Base-by-base conservation (phyloP, 2,888 invertebrate species). In the Acrobasis suavella region DNA sequence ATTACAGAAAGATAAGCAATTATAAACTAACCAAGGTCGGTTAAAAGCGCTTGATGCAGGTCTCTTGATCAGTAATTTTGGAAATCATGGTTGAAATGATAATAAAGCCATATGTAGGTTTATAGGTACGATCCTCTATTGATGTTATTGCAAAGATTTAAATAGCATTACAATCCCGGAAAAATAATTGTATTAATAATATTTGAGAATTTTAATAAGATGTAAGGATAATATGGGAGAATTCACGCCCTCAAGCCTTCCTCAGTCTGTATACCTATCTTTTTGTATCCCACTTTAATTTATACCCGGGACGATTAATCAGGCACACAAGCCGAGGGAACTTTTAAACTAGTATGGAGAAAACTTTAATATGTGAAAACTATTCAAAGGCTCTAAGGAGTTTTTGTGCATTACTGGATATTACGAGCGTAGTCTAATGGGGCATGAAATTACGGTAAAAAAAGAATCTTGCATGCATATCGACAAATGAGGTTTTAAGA, bases 301-400 rank as follows among this genome's bases (percentile, higher is more conserved):
- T 42, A 8, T 17, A n/a, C 42, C 42, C 14, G n/a, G 42, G 22
- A 42, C 56, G 56, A 56, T 56, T 56, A 56, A 56, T 56, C 56
- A 56, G 56, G 56, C 56, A 17, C 56, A 56, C 42, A 56, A 56
- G 46, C 22, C 46, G 56, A 42, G 56, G 39, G 9, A 56, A 56
- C 56, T 56, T 56, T 56, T 17, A 56, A 56, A 56, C 56, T 56
- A 56, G 42, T 56, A 42, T 56, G 56, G 56, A 42, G 56, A 56
- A 56, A 56, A 56, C 56, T 56, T 56, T 56, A 56, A 56, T 56
- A 56, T 56, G 56, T 56, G 56, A 42, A 42, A 12, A 17, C n/a
- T 56, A 56, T 56, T 56, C 42, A 56, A 56, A 56, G 42, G 39
- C 42, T 56, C 39, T 10, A 12, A 22, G 55, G 39, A 42, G 56